Conservation (phyloP, 2,797 vertebrate species). For the Sebastes hubbsi region DNA sequence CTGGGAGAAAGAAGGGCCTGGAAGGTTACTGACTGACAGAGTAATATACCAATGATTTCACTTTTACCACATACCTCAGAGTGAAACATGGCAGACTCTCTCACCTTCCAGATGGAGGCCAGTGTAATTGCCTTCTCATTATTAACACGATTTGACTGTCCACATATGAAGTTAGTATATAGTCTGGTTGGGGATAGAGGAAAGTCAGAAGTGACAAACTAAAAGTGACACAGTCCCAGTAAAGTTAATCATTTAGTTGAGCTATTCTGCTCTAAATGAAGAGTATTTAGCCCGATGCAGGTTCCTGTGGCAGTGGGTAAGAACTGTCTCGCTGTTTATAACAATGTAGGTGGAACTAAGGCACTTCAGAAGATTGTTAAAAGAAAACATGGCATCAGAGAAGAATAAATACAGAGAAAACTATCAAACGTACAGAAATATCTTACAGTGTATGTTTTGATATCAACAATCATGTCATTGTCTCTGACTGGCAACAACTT, state of each 20-base stretch:
- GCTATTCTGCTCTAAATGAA: not conserved
- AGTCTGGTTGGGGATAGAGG: not conserved
- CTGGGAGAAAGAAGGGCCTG: conserved; percentile 57
- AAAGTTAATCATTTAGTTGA: not conserved
- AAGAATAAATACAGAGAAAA: not conserved
- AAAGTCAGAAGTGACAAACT: not conserved
- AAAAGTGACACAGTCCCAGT: not conserved
- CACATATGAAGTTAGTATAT: not conserved
- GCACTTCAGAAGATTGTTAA: not conserved
- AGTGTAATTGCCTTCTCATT: conserved; percentile 27
- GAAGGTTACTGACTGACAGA: conserved; percentile 66
- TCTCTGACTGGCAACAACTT: not conserved
- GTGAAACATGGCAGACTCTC: conserved; percentile 37
- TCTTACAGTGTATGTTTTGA: not conserved
- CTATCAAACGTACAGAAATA: not conserved
- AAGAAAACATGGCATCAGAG: not conserved
- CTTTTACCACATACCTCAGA: conserved; percentile 44
- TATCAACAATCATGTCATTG: not conserved
- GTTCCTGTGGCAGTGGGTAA: not conserved
- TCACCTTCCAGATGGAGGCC: conserved; percentile 37
- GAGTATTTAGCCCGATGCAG: not conserved
- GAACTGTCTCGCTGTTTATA: not conserved
- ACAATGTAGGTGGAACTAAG: not conserved
- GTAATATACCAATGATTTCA: conserved; percentile 58
- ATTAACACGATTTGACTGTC: conserved; percentile 1